A percentile compares a stretch with the other conserved stretches of the same genome.
Conservation (phyloP, 2,797 vertebrate genomes). For the Halcyon leucocephala region DNA sequence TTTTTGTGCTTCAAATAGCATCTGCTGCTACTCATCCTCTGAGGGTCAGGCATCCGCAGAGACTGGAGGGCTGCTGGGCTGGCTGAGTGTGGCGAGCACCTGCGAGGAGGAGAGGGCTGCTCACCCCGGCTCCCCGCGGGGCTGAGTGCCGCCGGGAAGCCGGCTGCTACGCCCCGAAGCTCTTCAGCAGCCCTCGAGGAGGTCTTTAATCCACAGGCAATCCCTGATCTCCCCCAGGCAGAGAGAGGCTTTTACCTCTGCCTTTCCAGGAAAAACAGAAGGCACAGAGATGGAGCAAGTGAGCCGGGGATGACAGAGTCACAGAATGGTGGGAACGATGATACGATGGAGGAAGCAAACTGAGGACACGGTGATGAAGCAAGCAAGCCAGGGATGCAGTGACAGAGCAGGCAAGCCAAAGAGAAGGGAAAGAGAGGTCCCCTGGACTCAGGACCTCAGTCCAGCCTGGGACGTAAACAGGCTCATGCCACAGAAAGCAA, state of each 20-base stretch:
- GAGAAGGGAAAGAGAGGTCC: not conserved
- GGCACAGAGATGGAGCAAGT: not conserved
- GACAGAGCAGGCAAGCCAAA: not conserved
- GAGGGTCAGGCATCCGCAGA: slow-evolving; percentile 6
- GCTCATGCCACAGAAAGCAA: not conserved
- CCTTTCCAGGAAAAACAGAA: slow-evolving; percentile 1
- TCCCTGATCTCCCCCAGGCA: slow-evolving; percentile 4
- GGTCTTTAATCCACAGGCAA: slow-evolving; percentile 9
- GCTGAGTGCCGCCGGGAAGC: not conserved
- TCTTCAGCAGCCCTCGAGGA: slow-evolving; percentile 20
- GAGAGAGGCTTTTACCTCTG: not conserved
- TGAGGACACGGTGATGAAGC: rapidly evolving
- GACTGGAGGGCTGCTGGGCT: not conserved
- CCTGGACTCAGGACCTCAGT: not conserved
- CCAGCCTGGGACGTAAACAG: not conserved
- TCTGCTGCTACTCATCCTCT: slow-evolving; percentile 10
- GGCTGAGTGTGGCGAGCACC: not conserved
- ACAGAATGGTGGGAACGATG: not conserved
- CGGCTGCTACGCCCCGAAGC: not conserved
- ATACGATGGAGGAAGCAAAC: rapidly evolving
- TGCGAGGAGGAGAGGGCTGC: not conserved
- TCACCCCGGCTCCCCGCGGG: not conserved
- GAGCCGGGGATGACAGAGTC: rapidly evolving
- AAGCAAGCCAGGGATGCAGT: rapidly evolving
- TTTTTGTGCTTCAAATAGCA: slow-evolving; percentile 27